phyloP scores from a whole-genome alignment of 2,888 invertebrate genomes.

The Papilio demoleus region DNA sequence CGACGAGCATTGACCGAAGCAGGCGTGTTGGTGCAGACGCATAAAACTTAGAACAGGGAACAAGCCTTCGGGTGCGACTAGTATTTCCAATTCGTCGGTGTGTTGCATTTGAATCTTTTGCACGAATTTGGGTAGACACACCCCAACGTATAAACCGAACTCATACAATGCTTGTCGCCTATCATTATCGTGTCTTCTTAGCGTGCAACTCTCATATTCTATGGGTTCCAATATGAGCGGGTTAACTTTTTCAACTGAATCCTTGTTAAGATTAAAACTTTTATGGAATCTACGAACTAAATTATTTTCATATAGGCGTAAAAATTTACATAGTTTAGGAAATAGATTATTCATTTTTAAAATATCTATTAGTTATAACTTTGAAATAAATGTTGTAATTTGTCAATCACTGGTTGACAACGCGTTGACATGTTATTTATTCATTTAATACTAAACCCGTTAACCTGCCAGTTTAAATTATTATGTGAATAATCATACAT shows the following conservation, averaged over 20 bases:
- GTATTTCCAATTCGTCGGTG: slow-evolving; percentile 69
- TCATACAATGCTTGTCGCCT: slow-evolving; percentile 68
- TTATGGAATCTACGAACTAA: slow-evolving; percentile 42
- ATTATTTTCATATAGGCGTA: not conserved
- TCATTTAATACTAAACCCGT: slow-evolving; percentile 11
- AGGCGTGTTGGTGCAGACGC: slow-evolving; percentile 69
- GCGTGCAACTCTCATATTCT: slow-evolving; percentile 55
- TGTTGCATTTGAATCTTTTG: slow-evolving; percentile 74
- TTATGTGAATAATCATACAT: not conserved
- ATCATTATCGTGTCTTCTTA: slow-evolving; percentile 65
- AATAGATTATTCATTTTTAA: slow-evolving; percentile 20
- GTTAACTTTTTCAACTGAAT: slow-evolving; percentile 50
- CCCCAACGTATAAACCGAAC: slow-evolving; percentile 73
- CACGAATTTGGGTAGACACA: slow-evolving; percentile 73
- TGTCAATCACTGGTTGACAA: slow-evolving; percentile 11
- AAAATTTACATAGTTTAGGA: slow-evolving; percentile 15
- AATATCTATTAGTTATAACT: not conserved
- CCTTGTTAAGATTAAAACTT: slow-evolving; percentile 36
- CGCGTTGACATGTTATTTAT: slow-evolving; percentile 2
- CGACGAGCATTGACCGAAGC: slow-evolving; percentile 63
- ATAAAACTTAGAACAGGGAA: slow-evolving; percentile 66
- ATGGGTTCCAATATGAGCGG: slow-evolving; percentile 63
- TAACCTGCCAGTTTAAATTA: slow-evolving; percentile 24
- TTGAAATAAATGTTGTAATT: not conserved
- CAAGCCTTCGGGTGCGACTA: slow-evolving; percentile 69